phyloP scores from a whole-genome alignment of 2,888 invertebrate genomes.

The Andricus curvator region DNA sequence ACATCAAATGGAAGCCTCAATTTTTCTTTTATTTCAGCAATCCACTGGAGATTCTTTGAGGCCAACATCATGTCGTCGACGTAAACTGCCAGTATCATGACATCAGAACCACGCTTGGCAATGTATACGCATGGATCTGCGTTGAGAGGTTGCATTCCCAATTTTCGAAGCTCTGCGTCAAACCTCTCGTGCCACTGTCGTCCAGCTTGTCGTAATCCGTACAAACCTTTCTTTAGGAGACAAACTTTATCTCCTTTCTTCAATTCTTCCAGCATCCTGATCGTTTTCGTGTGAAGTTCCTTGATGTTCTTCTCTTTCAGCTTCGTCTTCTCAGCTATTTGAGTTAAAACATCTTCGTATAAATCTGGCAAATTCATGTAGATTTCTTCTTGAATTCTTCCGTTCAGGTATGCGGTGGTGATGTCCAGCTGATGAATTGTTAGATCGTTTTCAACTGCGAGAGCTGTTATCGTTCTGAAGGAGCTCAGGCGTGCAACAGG shows the following conservation, averaged over 20 bases:
- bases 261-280: too few relatives aligned
- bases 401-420: too few relatives aligned
- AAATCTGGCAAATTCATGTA: constrained; percentile 13
- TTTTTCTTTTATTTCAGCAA: constrained; percentile 30
- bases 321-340: constrained; percentile 25
- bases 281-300: too few relatives aligned
- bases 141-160: not conserved
- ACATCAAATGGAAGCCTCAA: not conserved
- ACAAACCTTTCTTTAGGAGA: constrained; percentile 33
- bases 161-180: too few relatives aligned
- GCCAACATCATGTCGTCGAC: constrained; percentile 44
- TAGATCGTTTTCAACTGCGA: too few relatives aligned
- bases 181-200: too few relatives aligned
- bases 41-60: constrained; percentile 37
- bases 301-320: not conserved
- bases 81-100: constrained; percentile 13
- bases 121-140: not conserved
- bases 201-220: too few relatives aligned
- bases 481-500: too few relatives aligned
- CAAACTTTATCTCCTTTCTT: constrained; percentile 39
- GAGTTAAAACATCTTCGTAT: not conserved
- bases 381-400: too few relatives aligned
- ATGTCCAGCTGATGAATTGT: too few relatives aligned
- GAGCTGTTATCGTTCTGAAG: too few relatives aligned
- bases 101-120: not conserved